Base-by-base conservation (phyloP, 2,888 invertebrate genomes). In the Cerceris rybyensis region DNA sequence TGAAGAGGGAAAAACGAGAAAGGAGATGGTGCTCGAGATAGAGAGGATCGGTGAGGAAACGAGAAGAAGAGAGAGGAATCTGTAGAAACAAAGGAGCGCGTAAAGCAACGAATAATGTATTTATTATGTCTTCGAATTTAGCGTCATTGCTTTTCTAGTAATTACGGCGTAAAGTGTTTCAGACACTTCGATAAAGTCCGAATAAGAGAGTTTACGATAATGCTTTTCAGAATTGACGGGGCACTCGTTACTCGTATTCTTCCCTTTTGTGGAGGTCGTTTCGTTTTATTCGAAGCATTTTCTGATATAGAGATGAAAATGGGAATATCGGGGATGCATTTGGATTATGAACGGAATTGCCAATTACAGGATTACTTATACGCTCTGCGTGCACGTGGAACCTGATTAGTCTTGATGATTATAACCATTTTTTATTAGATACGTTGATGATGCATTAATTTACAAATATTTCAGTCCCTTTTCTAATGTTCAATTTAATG, bases 121-220 rank as follows among this genome's bases (percentile, higher is more conserved):
- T 73, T 73, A 68, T 76, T 68, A 65, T 54, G 58, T 43, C 28
- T 41, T 58, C 49, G 64, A 59, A 73, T 57, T 63, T 68, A 68
- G 55, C 58, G 64, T 60, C 63, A 55, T 67, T 72, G 67, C 67
- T 72, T 59, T 72, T 46, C 46, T 46, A 46, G 46, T 46, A 46
- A 46, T 13, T 46, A 46, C 46, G 28, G 28, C 46, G 1, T 46
- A 11, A 46, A 46, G 13, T 46, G 46, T 46, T 46, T 46, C 46
- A 8, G 13, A 46, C 46, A 11, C 8, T 46, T 46, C 46, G 13
- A 46, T 13, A 13, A 46, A 46, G 9, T 46, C 46, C 9, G 8
- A 46, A 46, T 46, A 46, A 46, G 1, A 46, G 46, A 11, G 46
- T 46, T 8, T 46, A 46, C 13, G 8, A 8, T 11, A 11, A 13